Evolutionary conservation across 2,113 vertebrate species (phyloP), one percentile per base, ranked within the genome.

Genomic region (Notothenia coriiceps): DNA sequence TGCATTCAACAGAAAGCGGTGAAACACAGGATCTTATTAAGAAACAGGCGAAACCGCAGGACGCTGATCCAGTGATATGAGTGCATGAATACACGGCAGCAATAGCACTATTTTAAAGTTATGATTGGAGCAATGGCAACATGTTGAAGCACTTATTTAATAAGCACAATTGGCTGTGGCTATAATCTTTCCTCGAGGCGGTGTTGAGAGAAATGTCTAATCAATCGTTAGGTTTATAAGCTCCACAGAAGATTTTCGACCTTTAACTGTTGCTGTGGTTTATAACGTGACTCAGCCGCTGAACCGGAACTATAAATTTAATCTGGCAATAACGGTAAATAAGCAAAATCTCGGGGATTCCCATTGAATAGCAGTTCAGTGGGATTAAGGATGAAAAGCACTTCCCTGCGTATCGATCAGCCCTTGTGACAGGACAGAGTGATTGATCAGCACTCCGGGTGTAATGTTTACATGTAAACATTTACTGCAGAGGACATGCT

Each of bases 381-480:
- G 52, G 69, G 57, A 78, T 77, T 69, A 13, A 12, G 20, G 61
- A 57, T 77, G 47, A 70, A 88, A 79, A 67, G 65, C 47, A 75
- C 33, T 57, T 57, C 18, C 63, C 7, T 10, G 68, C 9, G 5
- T 75, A 87, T 86, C 46, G 89, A 90, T 69, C n/a, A 59, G 49
- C 59, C n/a, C 61, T 51, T 40, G 66, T 89, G 70, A 86, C 69
- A 33, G 67, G 81, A 81, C 80, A 73, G 20, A 72, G 18, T 43
- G 77, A 88, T 88, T 80, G 91, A 83, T 88, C 76, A 33, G 66
- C 68, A 61, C 82, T 35, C 85, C 1, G 56, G 29, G 63, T 35
- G 70, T 64, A 33, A 79, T 82, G 85, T 85, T 88, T 80, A 80
- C 81, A 88, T 79, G 75, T 80, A 83, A 88, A 90, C 86, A 85